Evolutionary conservation across 2,888 invertebrate genomes (phyloP).

Genomic region (Amphipyra berbera): DNA sequence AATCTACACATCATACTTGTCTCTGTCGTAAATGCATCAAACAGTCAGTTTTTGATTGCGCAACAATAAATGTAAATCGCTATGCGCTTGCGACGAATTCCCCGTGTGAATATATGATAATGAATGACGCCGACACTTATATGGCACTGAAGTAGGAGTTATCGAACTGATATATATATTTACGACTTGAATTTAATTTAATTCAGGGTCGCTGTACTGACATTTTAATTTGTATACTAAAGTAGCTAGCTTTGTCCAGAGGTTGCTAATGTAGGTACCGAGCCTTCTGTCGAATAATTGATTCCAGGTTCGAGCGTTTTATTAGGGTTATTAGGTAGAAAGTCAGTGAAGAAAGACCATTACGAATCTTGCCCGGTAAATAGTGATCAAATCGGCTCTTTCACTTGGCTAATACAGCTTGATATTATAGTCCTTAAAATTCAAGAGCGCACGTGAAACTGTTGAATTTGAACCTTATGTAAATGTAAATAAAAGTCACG

Average conservation of each 20-base stretch:
- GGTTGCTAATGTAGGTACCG: not conserved
- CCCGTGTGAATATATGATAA: slow-evolving; percentile 37
- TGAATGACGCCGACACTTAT: slow-evolving; percentile 39
- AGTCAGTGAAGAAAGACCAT: too few species aligned
- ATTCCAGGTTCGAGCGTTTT: not conserved
- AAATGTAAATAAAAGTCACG: too few species aligned
- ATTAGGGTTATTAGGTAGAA: too few species aligned
- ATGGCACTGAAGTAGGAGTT: slow-evolving; percentile 34
- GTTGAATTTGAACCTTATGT: too few species aligned
- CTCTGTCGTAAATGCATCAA: slow-evolving; percentile 13
- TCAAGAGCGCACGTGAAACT: too few species aligned
- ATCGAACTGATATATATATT: slow-evolving; percentile 24
- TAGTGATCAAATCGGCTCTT: too few species aligned
- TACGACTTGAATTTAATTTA: slow-evolving; percentile 26
- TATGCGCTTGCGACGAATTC: slow-evolving; percentile 21
- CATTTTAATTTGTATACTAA: slow-evolving; percentile 6
- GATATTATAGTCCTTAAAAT: too few species aligned
- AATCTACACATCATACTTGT: not conserved
- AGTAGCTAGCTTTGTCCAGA: slow-evolving; percentile 4
- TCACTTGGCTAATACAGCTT: too few species aligned
- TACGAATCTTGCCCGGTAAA: too few species aligned
- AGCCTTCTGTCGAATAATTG: not conserved
- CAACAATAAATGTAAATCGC: slow-evolving; percentile 44
- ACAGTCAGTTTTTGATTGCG: slow-evolving; percentile 23
- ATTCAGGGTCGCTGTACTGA: slow-evolving; percentile 42